Evolutionary conservation across 2,113 vertebrate genomes (phyloP).

Genomic region (Brienomyrus brachyistius): DNA sequence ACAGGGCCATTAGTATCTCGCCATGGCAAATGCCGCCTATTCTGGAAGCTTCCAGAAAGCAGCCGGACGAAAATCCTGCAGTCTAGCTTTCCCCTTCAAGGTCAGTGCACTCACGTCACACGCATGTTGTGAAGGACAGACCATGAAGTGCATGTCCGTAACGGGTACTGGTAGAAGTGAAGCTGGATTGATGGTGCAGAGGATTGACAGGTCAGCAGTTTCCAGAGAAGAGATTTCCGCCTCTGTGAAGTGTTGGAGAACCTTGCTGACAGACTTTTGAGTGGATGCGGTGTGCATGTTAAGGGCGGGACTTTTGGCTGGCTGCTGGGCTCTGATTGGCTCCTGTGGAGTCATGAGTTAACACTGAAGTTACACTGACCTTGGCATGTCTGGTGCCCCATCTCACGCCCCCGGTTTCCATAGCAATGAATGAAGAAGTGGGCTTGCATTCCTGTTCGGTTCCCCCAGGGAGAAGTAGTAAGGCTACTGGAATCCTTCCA

Average conservation of each 20-base stretch:
- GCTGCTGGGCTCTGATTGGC: neutral
- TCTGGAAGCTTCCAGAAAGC: neutral
- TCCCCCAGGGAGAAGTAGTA: neutral
- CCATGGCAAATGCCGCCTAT: neutral
- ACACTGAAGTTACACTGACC: neutral
- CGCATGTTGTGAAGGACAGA: neutral
- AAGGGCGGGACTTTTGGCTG: neutral
- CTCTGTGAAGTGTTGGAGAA: neutral
- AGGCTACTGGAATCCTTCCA: neutral
- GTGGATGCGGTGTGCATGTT: neutral
- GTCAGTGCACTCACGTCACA: neutral
- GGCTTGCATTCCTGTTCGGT: neutral
- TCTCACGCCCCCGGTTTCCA: neutral
- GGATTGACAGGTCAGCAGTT: neutral
- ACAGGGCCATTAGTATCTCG: neutral
- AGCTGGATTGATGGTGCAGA: neutral
- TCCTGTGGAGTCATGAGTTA: neutral
- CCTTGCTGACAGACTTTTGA: neutral
- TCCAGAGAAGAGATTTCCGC: neutral
- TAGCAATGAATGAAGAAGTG: neutral
- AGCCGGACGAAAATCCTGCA: neutral
- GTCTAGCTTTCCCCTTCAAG: neutral
- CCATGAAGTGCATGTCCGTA: neutral
- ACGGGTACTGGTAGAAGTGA: neutral
- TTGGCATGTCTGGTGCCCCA: neutral